These are phyloP conservation scores for Percopsis omiscomaycus DNA, from an alignment of 2,797 vertebrate species.

Conservation along the genomic window DNA sequence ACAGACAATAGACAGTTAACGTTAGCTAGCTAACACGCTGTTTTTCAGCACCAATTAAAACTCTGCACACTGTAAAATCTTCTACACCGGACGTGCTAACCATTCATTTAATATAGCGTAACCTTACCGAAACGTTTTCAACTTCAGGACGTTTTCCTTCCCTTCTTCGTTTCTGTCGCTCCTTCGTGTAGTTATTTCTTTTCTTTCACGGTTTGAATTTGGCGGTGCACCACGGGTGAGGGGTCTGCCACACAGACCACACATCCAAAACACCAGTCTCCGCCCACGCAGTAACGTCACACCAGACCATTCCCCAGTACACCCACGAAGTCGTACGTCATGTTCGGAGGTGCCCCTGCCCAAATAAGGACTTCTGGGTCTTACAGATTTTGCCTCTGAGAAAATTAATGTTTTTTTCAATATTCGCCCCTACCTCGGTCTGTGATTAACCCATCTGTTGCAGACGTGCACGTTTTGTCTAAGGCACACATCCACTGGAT, in stretches of 20 bases:
- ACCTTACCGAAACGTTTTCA: slow-evolving; percentile 20
- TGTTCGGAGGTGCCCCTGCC: no score
- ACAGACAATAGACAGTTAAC: slow-evolving; percentile 1
- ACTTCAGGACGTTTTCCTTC: neutral
- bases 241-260: neutral
- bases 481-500: no score
- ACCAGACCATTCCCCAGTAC: neutral
- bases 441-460: no score
- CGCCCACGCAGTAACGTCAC: neutral
- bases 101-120: rapidly evolving
- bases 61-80: no score
- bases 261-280: neutral
- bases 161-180: neutral
- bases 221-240: slow-evolving; percentile 56
- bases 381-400: no score
- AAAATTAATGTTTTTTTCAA: no score
- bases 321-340: no score
- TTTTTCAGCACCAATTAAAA: no score
- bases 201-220: slow-evolving; percentile 78
- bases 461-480: no score
- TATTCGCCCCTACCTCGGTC: no score
- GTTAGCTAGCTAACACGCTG: neutral
- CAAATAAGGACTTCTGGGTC: no score
- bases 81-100: rapidly evolving
- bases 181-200: slow-evolving; percentile 19